Evolutionary conservation across 2,797 vertebrate species (phyloP).

Genomic region (Strix occidentalis): DNA sequence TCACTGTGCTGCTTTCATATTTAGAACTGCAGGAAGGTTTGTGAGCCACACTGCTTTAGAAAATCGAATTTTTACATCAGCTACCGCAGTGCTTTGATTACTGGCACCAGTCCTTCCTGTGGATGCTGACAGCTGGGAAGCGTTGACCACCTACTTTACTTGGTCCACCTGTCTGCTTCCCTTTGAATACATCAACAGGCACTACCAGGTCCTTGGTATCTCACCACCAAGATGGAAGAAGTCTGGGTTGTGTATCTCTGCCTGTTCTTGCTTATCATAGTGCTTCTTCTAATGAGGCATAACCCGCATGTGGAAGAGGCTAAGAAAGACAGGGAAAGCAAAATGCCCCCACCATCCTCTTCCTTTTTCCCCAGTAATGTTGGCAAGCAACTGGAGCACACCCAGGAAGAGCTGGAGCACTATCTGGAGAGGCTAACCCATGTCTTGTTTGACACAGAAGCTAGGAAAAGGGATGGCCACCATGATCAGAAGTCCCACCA

Average conservation of each 20-base stretch:
- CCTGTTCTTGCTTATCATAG: constrained; percentile 5
- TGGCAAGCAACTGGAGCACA: constrained; percentile 1
- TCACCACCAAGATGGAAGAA: constrained; percentile 41
- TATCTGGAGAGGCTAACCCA: constrained; percentile 44
- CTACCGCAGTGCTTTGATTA: neutral
- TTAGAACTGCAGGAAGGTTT: neutral
- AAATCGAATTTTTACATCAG: neutral
- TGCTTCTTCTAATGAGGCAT: constrained; percentile 38
- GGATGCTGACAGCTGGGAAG: neutral
- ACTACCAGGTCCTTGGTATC: neutral
- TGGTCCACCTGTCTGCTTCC: neutral
- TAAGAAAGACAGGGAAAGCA: constrained; percentile 1
- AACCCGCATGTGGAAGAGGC: constrained; percentile 16
- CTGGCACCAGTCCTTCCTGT: neutral
- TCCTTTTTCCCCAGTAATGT: neutral
- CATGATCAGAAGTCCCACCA: constrained; percentile 2
- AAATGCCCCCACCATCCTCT: neutral
- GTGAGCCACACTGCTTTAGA: neutral
- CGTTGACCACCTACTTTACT: neutral
- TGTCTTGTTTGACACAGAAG: constrained; percentile 22
- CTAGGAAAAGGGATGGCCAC: constrained; percentile 6
- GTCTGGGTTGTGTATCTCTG: constrained; percentile 63
- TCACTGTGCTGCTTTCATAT: neutral
- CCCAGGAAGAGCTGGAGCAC: constrained; percentile 49
- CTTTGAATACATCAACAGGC: neutral